Evolutionary conservation across 2,888 invertebrate genomes (phyloP), one percentile per base, ranked within the genome.

Genomic region (Sarcophaga caerulescens): DNA sequence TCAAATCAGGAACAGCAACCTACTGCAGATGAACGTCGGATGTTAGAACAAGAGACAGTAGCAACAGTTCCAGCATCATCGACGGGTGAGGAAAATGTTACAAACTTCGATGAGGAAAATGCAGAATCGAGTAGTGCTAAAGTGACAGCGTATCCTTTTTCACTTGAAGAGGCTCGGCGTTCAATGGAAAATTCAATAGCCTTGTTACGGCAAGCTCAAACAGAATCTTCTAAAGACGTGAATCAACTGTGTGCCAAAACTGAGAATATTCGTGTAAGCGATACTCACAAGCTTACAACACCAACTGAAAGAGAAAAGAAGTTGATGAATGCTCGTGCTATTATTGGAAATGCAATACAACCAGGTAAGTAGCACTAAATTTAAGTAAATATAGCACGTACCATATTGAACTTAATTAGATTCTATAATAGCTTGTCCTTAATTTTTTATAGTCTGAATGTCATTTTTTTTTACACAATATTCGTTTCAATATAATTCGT

Each of bases 321-420:
- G 94, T 94, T 92, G 92, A 95, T 95, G 90, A 96, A 95, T 89
- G 96, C 96, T 2, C 94, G 96, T 77, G 95, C 95, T 90, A 96
- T 96, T 89, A 96, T 96, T 88, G 95, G 96, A 87, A 95, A 95
- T 91, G 96, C 96, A 89, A 95, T 96, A 90, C 93, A 93, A 87
- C 93, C 93, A 88, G 94, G 93, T 92, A 85, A 90, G 92, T 89
- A 47, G 12, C n/a, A 21, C 12, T 68, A 5, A 76, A 45, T 65
- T 76, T 47, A 14, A 17, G 14, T 10, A 14, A 52, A 52, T 17
- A 52, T 14, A 14, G 4, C 5, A 52, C 3, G 52, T 52, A 52
- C 52, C 8, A 52, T 52, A 52, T 52, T 52, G 17, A 52, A 17
- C 10, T 35, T 35, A 10, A 35, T 8, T 35, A 35, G 52, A 17